These are phyloP conservation scores for Eurytoma adleriae DNA, from an alignment of 2,888 invertebrate genomes.

Conservation along the genomic window DNA sequence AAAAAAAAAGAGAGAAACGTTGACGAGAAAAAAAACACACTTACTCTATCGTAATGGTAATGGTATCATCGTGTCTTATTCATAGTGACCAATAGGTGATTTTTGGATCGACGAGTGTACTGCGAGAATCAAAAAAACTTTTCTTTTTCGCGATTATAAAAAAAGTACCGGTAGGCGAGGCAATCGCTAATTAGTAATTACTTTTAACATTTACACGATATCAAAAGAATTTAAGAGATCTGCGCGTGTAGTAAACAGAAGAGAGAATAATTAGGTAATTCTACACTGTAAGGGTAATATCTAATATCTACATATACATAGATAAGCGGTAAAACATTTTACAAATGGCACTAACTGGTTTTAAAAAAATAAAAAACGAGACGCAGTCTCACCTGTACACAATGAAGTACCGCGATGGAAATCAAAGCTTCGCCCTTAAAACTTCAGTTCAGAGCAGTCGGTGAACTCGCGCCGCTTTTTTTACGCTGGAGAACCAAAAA, in stretches of 20 bases:
- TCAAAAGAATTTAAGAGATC: no score
- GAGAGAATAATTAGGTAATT: no score
- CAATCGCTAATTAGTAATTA: no score
- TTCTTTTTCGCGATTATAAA: no score
- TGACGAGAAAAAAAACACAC: slow-evolving; percentile 4
- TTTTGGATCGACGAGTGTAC: slow-evolving; percentile 51
- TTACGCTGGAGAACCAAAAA: background rate
- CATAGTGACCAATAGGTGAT: slow-evolving; percentile 38
- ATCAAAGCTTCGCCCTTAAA: slow-evolving; percentile 13
- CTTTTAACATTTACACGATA: no score
- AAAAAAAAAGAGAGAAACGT: background rate
- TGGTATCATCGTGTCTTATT: slow-evolving; percentile 13
- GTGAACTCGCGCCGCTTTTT: slow-evolving; percentile 19
- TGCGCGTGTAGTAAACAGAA: no score
- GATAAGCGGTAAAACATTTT: background rate
- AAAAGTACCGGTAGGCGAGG: no score
- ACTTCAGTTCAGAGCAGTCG: no score
- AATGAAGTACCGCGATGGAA: background rate
- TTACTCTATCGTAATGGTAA: slow-evolving; percentile 26
- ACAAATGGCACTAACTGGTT: slow-evolving; percentile 38
- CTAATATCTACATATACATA: no score
- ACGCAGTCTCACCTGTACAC: background rate
- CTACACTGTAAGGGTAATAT: no score
- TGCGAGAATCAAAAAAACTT: slow-evolving; percentile 28
- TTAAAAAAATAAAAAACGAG: no score